Base-by-base conservation (phyloP, 2,113 vertebrate species). In the Isurus oxyrinchus region DNA sequence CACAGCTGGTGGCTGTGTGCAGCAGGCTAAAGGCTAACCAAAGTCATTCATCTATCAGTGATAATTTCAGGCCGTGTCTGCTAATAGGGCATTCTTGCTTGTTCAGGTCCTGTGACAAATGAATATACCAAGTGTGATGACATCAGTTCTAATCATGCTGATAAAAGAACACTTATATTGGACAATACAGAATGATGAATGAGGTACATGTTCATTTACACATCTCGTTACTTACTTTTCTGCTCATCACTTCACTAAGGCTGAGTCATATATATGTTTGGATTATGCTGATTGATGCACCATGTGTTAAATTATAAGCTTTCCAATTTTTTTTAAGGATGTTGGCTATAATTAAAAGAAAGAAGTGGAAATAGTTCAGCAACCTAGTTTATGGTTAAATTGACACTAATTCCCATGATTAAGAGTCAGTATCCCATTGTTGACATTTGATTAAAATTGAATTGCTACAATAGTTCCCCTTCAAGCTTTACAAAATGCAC, bases 181-280 rank as follows among this genome's bases (percentile, higher is more conserved):
- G 98, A 99, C 98, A 98, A 98, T 99, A 98, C 99, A 99, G 99
- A 97, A 99, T 99, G 99, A 99, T 99, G 98, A 99, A 99, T 99
- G 98, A 98, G 98, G 98, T 98, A 98, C 98, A 98, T 98, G 98
- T 98, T 98, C 98, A 98, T 98, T 98, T 98, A 98, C 98, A 98
- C 98, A 99, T 98, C 99, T 99, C 98, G 99, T 99, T 99, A 99
- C 98, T 97, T 97, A 97, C 97, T 98, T 97, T 97, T 97, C 98
- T 98, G 97, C 97, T 97, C 98, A 98, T 98, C 98, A 98, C 98
- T 97, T 98, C 99, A 98, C 98, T 99, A 99, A 99, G 99, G 99
- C 99, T 99, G 98, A 98, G 98, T 99, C 98, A 98, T 98, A 97
- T 97, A 97, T 97, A 98, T 98, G 97, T 98, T 97, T 98, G 98